A percentile compares a stretch with the other conserved stretches of the same genome.
These are phyloP conservation scores for Brachionus koreanus DNA, from an alignment of 1,140 invertebrate species.

Conservation along the genomic window DNA sequence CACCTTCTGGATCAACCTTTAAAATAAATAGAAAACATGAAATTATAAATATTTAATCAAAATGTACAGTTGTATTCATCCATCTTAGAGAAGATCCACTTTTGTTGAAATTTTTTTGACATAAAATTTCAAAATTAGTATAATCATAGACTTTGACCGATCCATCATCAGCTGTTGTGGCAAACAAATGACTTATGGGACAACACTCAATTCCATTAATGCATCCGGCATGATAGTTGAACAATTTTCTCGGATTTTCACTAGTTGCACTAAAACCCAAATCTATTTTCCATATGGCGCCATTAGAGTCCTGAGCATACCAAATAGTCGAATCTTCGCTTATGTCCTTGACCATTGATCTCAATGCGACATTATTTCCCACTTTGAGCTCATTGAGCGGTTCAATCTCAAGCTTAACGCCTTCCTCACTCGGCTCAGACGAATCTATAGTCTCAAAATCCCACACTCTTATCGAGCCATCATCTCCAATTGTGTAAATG, in stretches of 20 bases:
- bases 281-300: constrained; percentile 75
- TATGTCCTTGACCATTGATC: constrained; percentile 61
- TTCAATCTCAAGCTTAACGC: constrained; percentile 73
- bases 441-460: constrained; percentile 79
- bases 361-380: constrained; percentile 57
- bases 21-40: neutral
- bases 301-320: constrained; percentile 75
- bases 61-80: constrained; percentile 66
- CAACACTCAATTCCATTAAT: constrained; percentile 67
- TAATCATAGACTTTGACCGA: constrained; percentile 71
- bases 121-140: constrained; percentile 59
- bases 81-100: constrained; percentile 68
- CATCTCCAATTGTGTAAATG: constrained; percentile 66
- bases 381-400: constrained; percentile 73
- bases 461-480: constrained; percentile 77
- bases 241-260: constrained; percentile 63
- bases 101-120: constrained; percentile 64
- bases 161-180: constrained; percentile 68
- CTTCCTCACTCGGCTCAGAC: constrained; percentile 71
- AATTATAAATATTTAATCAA: neutral
- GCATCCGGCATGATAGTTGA: constrained; percentile 70
- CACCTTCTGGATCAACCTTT: constrained; percentile 56
- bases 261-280: constrained; percentile 65
- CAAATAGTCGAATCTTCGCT: constrained; percentile 62
- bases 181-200: constrained; percentile 66